phyloP scores from a whole-genome alignment of 2,797 vertebrate genomes.

The Sebastes reedi region DNA sequence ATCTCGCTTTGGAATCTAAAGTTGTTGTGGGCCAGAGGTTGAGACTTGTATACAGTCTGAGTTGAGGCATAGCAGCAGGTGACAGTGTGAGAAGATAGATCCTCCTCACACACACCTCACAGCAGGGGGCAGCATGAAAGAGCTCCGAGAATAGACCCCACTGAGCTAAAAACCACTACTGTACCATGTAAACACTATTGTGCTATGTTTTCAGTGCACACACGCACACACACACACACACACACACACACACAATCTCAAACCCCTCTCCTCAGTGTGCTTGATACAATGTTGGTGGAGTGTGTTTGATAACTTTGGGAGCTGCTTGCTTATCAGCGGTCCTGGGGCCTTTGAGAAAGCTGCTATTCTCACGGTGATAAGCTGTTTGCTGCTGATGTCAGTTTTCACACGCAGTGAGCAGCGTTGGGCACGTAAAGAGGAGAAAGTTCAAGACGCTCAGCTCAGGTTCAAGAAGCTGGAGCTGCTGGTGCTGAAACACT shows the following conservation, averaged over 20 bases:
- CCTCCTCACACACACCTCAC: slow-evolving; percentile 23
- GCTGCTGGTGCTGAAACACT: neutral
- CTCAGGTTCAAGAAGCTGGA: neutral
- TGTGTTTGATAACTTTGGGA: slow-evolving; percentile 11
- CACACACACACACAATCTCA: neutral
- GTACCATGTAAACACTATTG: slow-evolving; percentile 28
- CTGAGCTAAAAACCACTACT: slow-evolving; percentile 49
- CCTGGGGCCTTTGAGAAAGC: slow-evolving; percentile 35
- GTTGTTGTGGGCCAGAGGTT: slow-evolving; percentile 35
- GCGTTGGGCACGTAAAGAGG: neutral
- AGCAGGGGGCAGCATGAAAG: slow-evolving; percentile 63
- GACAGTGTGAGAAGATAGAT: slow-evolving; percentile 60
- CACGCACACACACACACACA: neutral
- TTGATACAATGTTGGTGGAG: slow-evolving; percentile 29
- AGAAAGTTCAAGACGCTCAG: neutral
- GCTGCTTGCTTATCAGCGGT: slow-evolving; percentile 3
- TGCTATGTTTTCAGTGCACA: neutral
- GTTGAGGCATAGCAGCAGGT: slow-evolving; percentile 54
- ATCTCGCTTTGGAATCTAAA: slow-evolving; percentile 26
- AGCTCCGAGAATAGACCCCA: slow-evolving; percentile 54
- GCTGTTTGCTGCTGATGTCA: slow-evolving; percentile 4
- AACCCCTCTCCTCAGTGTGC: slow-evolving; percentile 3
- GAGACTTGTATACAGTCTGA: slow-evolving; percentile 33
- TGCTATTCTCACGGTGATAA: slow-evolving; percentile 44
- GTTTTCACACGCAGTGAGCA: slow-evolving; percentile 22